These are phyloP conservation scores for Cnemophilus loriae DNA, from an alignment of 2,113 vertebrate genomes.

Conservation along the genomic window DNA sequence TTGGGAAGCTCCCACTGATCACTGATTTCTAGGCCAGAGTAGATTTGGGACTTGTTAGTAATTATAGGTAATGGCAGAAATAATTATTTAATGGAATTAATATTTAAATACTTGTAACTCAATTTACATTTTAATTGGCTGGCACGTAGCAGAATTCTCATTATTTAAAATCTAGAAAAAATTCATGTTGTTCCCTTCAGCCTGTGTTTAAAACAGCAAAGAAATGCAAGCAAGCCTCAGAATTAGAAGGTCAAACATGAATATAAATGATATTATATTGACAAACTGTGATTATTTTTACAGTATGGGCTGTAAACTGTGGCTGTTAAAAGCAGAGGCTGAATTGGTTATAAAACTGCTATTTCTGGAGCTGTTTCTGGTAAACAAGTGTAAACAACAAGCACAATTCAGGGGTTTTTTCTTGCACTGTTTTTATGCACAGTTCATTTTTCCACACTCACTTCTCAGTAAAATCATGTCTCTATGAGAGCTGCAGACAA, in stretches of 20 bases:
- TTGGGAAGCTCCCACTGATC: background rate
- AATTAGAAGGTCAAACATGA: background rate
- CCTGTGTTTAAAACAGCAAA: background rate
- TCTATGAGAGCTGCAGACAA: background rate
- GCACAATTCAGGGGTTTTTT: background rate
- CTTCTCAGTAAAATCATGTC: background rate
- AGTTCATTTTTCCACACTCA: background rate
- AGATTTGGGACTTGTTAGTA: background rate
- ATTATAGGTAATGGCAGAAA: background rate
- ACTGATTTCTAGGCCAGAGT: background rate
- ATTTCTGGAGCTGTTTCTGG: background rate
- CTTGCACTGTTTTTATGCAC: background rate
- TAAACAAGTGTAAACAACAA: background rate
- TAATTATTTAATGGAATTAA: background rate
- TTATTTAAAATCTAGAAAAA: background rate
- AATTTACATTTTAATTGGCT: background rate
- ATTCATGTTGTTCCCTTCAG: background rate
- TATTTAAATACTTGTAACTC: background rate
- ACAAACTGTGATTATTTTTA: background rate
- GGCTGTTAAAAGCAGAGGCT: background rate
- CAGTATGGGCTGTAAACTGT: background rate
- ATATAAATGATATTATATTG: background rate
- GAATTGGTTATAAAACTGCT: background rate
- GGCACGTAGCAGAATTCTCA: background rate
- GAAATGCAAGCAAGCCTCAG: background rate